Percentiles rank a stretch among this genome's conserved stretches.
These are phyloP conservation scores for Lasius platythorax DNA, from an alignment of 2,888 invertebrate species.

Conservation along the genomic window DNA sequence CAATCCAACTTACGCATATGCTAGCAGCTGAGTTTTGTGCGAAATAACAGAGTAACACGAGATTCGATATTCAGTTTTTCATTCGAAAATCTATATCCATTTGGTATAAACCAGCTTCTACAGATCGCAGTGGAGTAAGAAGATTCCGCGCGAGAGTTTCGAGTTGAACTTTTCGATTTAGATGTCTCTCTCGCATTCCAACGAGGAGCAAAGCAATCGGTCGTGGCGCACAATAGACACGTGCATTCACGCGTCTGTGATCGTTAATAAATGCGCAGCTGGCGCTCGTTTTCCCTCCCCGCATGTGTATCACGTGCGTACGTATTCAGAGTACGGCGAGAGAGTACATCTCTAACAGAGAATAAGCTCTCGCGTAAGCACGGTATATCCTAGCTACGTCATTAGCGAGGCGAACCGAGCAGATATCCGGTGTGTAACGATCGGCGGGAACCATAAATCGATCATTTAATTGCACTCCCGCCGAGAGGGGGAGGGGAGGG, in stretches of 20 bases:
- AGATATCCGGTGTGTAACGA: constrained; percentile 78
- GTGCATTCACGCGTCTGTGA: constrained; percentile 52
- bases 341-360: constrained; percentile 38
- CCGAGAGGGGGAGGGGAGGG: constrained; percentile 68
- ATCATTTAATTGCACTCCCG: constrained; percentile 80
- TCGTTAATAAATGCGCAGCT: constrained; percentile 54
- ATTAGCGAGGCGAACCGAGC: constrained; percentile 73
- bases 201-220: neutral
- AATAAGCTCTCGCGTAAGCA: constrained; percentile 60
- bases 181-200: neutral
- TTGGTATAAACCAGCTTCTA: neutral
- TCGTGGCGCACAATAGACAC: constrained; percentile 38
- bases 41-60: neutral
- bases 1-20: neutral
- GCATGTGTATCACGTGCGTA: neutral
- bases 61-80: neutral
- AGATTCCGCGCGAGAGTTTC: neutral
- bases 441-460: constrained; percentile 80
- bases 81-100: neutral
- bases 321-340: constrained; percentile 4
- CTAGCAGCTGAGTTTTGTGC: neutral
- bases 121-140: neutral
- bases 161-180: neutral
- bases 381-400: constrained; percentile 65
- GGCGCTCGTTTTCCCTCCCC: constrained; percentile 18